phyloP scores from a whole-genome alignment of 2,888 invertebrate genomes.

The Augochlorella aurata region DNA sequence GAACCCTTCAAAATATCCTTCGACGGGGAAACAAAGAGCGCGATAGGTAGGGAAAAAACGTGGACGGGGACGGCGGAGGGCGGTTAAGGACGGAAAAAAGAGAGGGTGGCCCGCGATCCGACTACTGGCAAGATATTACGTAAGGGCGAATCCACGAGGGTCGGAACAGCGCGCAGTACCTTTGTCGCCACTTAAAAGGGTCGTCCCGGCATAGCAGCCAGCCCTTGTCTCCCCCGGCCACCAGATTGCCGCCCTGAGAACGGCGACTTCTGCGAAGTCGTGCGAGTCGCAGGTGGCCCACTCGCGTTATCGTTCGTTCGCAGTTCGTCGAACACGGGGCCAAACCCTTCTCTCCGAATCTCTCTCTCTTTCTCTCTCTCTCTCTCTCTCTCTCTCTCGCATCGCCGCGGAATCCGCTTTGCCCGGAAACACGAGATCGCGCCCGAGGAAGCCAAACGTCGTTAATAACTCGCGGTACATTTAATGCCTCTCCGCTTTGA shows the following conservation, averaged over 20 bases:
- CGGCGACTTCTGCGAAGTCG: slow-evolving; percentile 53
- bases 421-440: slow-evolving; percentile 72
- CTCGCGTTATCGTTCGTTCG: slow-evolving; percentile 62
- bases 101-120: slow-evolving; percentile 43
- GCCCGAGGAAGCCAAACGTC: slow-evolving; percentile 67
- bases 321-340: slow-evolving; percentile 61
- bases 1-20: slow-evolving; percentile 59
- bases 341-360: slow-evolving; percentile 29
- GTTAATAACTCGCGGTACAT: slow-evolving; percentile 77
- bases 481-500: slow-evolving; percentile 63
- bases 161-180: slow-evolving; percentile 34
- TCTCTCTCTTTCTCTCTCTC: too few species aligned
- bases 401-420: slow-evolving; percentile 40
- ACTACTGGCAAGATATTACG: slow-evolving; percentile 52
- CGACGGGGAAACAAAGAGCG: slow-evolving; percentile 46
- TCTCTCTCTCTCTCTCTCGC: slow-evolving; percentile 10
- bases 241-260: not conserved
- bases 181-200: slow-evolving; percentile 59
- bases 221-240: not conserved
- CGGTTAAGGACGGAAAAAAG: slow-evolving; percentile 3
- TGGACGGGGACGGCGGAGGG: not conserved
- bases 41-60: not conserved
- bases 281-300: slow-evolving; percentile 51
- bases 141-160: slow-evolving; percentile 41
- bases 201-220: slow-evolving; percentile 8